Evolutionary conservation across 2,797 vertebrate species (phyloP).

Genomic region (Chaunax sp.): DNA sequence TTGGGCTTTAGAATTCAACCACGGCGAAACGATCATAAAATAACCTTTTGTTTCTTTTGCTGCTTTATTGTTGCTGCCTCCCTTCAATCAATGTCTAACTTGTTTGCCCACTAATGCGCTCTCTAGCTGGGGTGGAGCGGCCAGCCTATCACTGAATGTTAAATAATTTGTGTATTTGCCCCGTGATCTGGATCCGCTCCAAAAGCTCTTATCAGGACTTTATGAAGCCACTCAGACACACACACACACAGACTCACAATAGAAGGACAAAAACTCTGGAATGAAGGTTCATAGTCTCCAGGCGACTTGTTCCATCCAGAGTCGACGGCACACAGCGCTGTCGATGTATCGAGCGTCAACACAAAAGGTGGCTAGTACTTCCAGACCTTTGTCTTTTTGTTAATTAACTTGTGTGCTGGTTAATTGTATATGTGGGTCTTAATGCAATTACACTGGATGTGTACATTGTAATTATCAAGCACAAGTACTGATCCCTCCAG

Average conservation of each 20-base stretch:
- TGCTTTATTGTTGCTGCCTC: too few species aligned
- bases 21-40: too few species aligned
- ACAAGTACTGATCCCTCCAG: slow-evolving; percentile 27
- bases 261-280: slow-evolving; percentile 23
- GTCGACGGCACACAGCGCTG: slow-evolving; percentile 24
- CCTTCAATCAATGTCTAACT: too few species aligned
- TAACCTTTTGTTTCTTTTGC: too few species aligned
- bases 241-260: slow-evolving; percentile 16
- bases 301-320: slow-evolving; percentile 56
- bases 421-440: slow-evolving; percentile 40
- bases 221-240: slow-evolving; percentile 12
- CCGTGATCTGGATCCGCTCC: not conserved
- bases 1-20: too few species aligned
- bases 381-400: slow-evolving; percentile 45
- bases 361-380: slow-evolving; percentile 40
- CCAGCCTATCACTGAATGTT: too few species aligned
- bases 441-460: slow-evolving; percentile 37
- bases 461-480: slow-evolving; percentile 48
- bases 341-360: slow-evolving; percentile 41
- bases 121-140: too few species aligned
- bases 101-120: too few species aligned
- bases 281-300: slow-evolving; percentile 29
- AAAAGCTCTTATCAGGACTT: slow-evolving; percentile 34
- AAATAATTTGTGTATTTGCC: too few species aligned
- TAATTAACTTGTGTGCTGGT: slow-evolving; percentile 56